Base-by-base conservation (phyloP, 2,797 vertebrate species). In the Aplochiton taeniatus region DNA sequence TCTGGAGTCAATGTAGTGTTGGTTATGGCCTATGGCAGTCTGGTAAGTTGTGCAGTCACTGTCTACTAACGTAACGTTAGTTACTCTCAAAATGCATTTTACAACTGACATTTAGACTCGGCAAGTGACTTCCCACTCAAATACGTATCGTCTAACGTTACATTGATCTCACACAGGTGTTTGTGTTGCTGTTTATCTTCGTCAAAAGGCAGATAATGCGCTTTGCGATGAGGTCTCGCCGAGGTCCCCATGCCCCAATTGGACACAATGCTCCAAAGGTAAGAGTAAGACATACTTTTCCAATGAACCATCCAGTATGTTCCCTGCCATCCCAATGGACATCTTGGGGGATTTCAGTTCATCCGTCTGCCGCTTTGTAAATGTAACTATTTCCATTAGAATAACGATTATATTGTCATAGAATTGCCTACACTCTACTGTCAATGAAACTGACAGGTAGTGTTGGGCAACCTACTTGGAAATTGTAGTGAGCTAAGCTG, bases 181-280 rank as follows among this genome's bases (percentile, higher is more conserved):
- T 98, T 19, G 96, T 99, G 72, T 84, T 99, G 78, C 87, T 99
- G 2, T 99, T 99, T 77, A 98, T 99, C 76, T 98, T 99, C 19
- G 95, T 98, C 66, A 99, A 98, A 82, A 94, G 97, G 4, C 97
- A 99, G 86, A 99, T 99, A 61, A 97, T 99, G 97, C 94, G 97
- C 56, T 99, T 99, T 9, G 96, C 97, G 17, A 95, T 98, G 95
- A 97, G 97, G 79, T 98, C 97, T 56, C 94, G 96, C 20, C 89
- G 96, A 0, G 97, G 97, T 18, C 96, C 97, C 0, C 97, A 99
- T 0, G 96, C 94, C 4, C 96, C 97, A 0, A 94, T 98, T 4
- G 97, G 97, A 19, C 97, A 99, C 80, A 98, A 98, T 4, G 97
- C 97, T 0, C 96, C 97, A 0, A 99, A 98, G 95, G 97, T 96